A percentile compares a stretch with the other conserved stretches of the same genome.
Conservation (phyloP, 2,113 vertebrate species). For the Aythya baeri region DNA sequence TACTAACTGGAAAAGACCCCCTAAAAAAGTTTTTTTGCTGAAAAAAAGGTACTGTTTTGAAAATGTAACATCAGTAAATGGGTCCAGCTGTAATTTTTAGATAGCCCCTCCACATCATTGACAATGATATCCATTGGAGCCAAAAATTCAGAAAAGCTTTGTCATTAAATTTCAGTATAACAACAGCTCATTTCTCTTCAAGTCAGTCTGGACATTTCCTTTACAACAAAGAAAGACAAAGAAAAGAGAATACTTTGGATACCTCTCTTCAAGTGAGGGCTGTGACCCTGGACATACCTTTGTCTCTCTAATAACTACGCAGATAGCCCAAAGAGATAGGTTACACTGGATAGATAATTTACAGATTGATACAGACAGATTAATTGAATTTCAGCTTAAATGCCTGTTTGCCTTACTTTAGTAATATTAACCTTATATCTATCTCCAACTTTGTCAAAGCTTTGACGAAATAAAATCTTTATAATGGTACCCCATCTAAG, state of each 20-base stretch:
- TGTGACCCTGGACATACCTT: background rate
- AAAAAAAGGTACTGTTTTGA: background rate
- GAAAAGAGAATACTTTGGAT: background rate
- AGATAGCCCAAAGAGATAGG: background rate
- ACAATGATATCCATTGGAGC: background rate
- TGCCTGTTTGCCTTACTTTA: background rate
- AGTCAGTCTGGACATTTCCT: background rate
- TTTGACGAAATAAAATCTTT: background rate
- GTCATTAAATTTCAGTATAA: background rate
- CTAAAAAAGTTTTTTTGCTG: background rate
- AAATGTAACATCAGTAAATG: background rate
- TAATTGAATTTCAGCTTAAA: background rate
- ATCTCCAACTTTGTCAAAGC: background rate
- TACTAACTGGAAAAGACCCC: background rate
- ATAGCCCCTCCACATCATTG: background rate
- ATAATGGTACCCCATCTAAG: background rate
- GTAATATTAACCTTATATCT: background rate
- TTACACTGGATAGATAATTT: background rate
- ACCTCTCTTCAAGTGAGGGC: background rate
- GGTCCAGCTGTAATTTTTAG: accelerated
- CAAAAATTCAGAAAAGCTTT: background rate
- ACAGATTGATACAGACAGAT: background rate
- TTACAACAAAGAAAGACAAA: background rate
- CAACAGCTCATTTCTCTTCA: background rate
- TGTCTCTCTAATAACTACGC: background rate